Conservation (phyloP, 2,888 invertebrate species). For the Holacanthella duospinosa region DNA sequence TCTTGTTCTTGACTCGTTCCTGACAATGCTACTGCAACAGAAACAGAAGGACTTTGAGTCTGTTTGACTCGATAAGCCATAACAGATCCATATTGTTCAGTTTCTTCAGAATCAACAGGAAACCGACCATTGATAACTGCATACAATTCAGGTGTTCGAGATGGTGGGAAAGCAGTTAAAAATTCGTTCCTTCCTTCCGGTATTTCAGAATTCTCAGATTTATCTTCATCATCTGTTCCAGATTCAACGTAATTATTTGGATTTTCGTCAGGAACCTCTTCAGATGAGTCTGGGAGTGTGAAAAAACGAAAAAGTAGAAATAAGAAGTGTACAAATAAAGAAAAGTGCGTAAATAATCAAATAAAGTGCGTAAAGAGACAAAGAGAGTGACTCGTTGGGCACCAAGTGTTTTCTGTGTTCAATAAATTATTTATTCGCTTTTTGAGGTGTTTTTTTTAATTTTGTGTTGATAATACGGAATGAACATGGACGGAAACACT, state of each 20-base stretch:
- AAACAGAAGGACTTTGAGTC: not conserved
- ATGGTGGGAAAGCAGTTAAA: conserved; percentile 31
- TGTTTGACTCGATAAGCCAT: not conserved
- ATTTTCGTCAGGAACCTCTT: conserved; percentile 5
- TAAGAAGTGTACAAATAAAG: conserved; percentile 3
- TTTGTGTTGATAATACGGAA: too few relatives aligned
- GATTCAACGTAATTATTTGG: conserved; percentile 14
- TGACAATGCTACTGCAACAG: not conserved
- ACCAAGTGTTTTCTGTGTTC: conserved; percentile 12
- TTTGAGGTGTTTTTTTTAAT: not conserved
- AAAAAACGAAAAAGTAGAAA: not conserved
- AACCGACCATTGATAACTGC: conserved; percentile 25
- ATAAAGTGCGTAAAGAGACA: conserved; percentile 3
- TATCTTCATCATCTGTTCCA: conserved; percentile 16
- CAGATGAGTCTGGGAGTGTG: not conserved
- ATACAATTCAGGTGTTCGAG: conserved; percentile 27
- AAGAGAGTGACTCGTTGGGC: conserved; percentile 5
- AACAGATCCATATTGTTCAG: not conserved
- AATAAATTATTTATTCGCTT: not conserved
- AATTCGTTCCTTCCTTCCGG: conserved; percentile 27
- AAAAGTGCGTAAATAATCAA: too few relatives aligned
- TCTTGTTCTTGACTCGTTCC: not conserved
- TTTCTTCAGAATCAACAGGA: conserved; percentile 15
- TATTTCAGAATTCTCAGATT: conserved; percentile 17
- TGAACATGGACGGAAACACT: conserved; percentile 7